Evolutionary conservation across 2,888 invertebrate species (phyloP), one percentile per base, ranked within the genome.

Genomic region (Ariolimax columbianus): DNA sequence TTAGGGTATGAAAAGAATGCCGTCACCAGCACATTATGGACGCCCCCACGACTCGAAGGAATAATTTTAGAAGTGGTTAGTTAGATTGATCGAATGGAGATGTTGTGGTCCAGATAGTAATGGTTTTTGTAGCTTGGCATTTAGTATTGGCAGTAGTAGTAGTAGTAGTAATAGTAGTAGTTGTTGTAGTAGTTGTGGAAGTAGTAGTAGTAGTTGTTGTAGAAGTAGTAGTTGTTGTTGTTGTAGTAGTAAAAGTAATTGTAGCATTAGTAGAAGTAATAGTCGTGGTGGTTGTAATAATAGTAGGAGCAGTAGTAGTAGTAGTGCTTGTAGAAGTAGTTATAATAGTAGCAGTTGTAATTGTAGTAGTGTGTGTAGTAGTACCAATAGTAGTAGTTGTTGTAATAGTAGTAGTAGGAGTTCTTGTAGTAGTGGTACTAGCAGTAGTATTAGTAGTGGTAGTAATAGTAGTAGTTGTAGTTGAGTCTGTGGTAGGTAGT

Each of bases 221-320:
- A 81, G 81, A 7, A 81, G 81, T 70, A 70, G 70, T 47, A 81
- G 47, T 70, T 70, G 81, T 70, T 47, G 70, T 70, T 68, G 80
- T 68, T 68, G 68, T 47, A 81, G 81, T 19, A 40, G 72, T 72
- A 68, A 23, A 17, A 23, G 11, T n/a, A n/a, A n/a, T n/a, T n/a
- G n/a, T n/a, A n/a, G n/a, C n/a, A n/a, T n/a, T 38, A 80, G 68
- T 47, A 81, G 70, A 47, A 47, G 81, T 47, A 81, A 47, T 51
- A 81, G 81, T 4, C 68, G 81, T 47, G 47, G 68, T 33, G 70
- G 43, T 68, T 19, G 68, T 33, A 36, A 14, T 68, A 68, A 36
- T 68, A 68, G 68, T 68, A 38, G 68, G 11, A 68, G 33, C 36
- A 68, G 19, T 55, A 55, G 55, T 55, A 55, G 33, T 68, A 68